Evolutionary conservation across 2,113 vertebrate genomes (phyloP).

Genomic region (Jaculus jaculus): DNA sequence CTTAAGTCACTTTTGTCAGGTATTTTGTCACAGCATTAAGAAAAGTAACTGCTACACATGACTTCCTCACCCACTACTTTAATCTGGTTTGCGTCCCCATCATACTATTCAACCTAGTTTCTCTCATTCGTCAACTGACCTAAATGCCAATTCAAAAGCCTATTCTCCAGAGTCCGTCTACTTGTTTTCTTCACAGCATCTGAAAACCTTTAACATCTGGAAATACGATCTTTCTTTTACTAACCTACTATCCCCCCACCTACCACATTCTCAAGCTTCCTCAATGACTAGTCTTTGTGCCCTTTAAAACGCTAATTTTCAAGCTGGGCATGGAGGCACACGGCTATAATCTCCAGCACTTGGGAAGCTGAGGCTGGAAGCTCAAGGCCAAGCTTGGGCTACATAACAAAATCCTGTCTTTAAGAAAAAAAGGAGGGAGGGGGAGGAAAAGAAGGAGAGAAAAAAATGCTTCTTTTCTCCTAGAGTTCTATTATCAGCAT

Average conservation of each 20-base stretch:
- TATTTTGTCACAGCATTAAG: background rate
- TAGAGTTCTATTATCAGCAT: background rate
- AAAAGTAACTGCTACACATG: background rate
- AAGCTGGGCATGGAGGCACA: too few species aligned
- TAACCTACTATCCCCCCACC: background rate
- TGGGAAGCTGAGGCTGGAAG: background rate
- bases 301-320: conserved; percentile 14
- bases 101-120: background rate
- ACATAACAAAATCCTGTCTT: background rate
- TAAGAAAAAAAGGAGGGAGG: background rate
- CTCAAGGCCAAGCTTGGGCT: background rate
- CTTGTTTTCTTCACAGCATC: conserved; percentile 18
- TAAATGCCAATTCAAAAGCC: conserved; percentile 27
- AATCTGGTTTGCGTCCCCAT: background rate
- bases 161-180: background rate
- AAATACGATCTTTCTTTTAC: conserved; percentile 6
- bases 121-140: background rate
- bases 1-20: background rate
- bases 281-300: background rate
- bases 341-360: background rate
- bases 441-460: too few species aligned
- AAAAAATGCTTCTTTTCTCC: background rate
- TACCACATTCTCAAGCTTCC: background rate
- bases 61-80: background rate
- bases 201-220: conserved; percentile 29